These are phyloP conservation scores for Champsocephalus gunnari DNA, from an alignment of 2,797 vertebrate genomes.

Conservation along the genomic window DNA sequence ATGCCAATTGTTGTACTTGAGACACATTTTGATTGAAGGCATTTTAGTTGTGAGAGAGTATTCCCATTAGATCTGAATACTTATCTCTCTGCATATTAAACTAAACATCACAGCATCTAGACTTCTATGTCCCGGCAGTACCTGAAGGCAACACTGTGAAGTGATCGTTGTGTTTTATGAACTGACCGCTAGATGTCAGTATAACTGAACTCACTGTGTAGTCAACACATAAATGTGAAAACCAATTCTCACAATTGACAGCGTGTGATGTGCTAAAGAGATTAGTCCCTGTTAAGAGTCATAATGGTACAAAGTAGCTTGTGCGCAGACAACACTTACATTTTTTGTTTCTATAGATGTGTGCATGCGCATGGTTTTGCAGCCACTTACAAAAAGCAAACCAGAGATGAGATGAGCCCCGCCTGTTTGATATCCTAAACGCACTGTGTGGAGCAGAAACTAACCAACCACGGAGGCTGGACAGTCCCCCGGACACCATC, in stretches of 20 bases:
- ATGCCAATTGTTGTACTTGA: no score
- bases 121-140: neutral
- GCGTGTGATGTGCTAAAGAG: neutral
- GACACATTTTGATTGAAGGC: no score
- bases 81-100: neutral
- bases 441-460: conserved; percentile 7
- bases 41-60: no score
- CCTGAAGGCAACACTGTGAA: conserved; percentile 27
- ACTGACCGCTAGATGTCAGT: conserved; percentile 61
- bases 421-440: conserved; percentile 33
- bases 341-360: neutral
- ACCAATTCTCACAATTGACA: neutral
- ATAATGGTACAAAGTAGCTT: neutral
- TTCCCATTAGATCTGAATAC: no score
- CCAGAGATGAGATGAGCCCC: conserved; percentile 8
- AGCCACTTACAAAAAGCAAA: neutral
- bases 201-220: neutral
- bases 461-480: conserved; percentile 27
- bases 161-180: neutral
- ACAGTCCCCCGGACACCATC: neutral
- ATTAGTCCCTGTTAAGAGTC: neutral
- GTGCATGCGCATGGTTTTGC: neutral
- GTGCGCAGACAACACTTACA: neutral
- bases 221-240: neutral
- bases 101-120: neutral